Evolutionary conservation across 2,888 invertebrate species (phyloP).

Genomic region (Cybosia mesomella): DNA sequence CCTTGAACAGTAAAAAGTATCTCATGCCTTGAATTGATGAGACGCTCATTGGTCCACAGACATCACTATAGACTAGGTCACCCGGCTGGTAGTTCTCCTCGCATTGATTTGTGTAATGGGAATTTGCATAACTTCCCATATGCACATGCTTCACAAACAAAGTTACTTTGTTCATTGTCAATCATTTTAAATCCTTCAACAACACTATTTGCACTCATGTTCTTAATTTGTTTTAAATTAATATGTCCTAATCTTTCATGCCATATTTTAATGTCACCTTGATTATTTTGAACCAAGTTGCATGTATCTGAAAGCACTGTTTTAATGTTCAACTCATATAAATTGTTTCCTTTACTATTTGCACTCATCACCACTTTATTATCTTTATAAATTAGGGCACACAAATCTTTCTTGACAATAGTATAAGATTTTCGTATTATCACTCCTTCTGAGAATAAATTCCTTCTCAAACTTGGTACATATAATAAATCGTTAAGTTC

Average conservation of each 20-base stretch:
- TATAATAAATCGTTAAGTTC: too few relatives aligned
- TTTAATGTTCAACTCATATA: constrained; percentile 37
- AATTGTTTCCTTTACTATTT: neutral
- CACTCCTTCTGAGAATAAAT: too few relatives aligned
- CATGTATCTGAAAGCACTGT: constrained; percentile 30
- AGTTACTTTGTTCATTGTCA: constrained; percentile 15
- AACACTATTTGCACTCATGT: constrained; percentile 35
- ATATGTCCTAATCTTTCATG: constrained; percentile 44
- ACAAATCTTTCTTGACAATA: too few relatives aligned
- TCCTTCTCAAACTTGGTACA: too few relatives aligned
- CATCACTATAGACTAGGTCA: too few relatives aligned
- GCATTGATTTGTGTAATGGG: constrained; percentile 26
- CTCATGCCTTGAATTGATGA: too few relatives aligned
- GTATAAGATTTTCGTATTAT: too few relatives aligned
- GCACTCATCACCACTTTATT: too few relatives aligned
- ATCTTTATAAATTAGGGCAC: too few relatives aligned
- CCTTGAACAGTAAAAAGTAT: constrained; percentile 47
- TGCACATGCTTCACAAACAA: constrained; percentile 35
- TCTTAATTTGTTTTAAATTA: too few relatives aligned
- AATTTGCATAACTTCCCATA: constrained; percentile 30
- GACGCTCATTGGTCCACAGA: too few relatives aligned
- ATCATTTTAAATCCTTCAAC: constrained; percentile 33
- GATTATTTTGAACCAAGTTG: constrained; percentile 32
- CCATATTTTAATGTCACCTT: constrained; percentile 23
- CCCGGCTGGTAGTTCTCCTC: constrained; percentile 27